Conservation (phyloP, 2,113 vertebrate genomes). For the Noctilio leporinus region DNA sequence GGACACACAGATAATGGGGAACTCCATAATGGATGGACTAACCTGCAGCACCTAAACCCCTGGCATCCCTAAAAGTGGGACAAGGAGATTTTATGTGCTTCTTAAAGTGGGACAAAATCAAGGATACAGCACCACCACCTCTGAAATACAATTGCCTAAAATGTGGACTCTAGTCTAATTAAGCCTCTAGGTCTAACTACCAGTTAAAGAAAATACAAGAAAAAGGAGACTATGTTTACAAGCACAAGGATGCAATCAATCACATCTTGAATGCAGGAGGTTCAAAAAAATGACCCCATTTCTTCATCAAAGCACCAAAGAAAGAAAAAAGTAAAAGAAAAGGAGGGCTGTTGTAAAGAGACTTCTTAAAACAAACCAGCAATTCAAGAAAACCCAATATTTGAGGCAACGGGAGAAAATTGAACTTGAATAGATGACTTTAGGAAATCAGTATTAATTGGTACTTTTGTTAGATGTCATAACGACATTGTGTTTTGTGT, state of each 20-base stretch:
- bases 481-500: neutral
- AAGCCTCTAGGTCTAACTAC: neutral
- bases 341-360: neutral
- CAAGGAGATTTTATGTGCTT: neutral
- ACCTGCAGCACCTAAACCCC: neutral
- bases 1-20: neutral
- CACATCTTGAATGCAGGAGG: neutral
- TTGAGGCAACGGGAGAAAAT: neutral
- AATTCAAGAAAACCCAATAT: neutral
- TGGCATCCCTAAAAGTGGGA: neutral
- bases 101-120: neutral
- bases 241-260: neutral
- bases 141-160: neutral
- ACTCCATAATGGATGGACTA: neutral
- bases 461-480: neutral
- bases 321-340: neutral
- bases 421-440: neutral
- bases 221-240: neutral
- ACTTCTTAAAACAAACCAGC: slow-evolving; percentile 6
- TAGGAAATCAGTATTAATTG: neutral
- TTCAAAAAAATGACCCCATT: neutral
- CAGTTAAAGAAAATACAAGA: neutral
- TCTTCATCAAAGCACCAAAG: neutral
- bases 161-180: neutral
- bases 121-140: neutral